Conservation (phyloP, 2,888 invertebrate species). For the Hydrotaea diabolus region DNA sequence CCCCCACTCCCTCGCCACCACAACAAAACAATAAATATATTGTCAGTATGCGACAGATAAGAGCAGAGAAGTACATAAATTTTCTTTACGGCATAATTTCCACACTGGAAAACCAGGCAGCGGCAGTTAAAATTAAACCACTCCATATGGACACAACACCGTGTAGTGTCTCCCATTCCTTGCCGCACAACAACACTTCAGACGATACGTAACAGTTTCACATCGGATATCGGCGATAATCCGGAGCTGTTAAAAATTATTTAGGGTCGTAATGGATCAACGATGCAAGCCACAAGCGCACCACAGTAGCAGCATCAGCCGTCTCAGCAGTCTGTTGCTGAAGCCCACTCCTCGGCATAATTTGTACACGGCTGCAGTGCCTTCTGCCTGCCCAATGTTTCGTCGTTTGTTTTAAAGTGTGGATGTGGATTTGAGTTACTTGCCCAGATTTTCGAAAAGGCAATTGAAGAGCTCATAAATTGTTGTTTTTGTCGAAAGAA, state of each 20-base stretch:
- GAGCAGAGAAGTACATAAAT: conserved; percentile 42
- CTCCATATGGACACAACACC: conserved; percentile 74
- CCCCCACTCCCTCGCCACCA: not conserved
- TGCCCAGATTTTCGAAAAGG: conserved; percentile 34
- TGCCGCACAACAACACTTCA: not conserved
- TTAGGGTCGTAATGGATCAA: conserved; percentile 75
- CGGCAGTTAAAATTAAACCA: conserved; percentile 54
- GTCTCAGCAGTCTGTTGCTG: not conserved
- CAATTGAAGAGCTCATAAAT: conserved; percentile 55
- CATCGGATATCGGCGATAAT: conserved; percentile 71
- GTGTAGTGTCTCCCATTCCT: too few relatives aligned
- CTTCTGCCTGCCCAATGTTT: too few relatives aligned
- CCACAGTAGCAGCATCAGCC: conserved; percentile 1
- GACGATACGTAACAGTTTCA: conserved; percentile 3
- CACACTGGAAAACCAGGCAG: conserved; percentile 15
- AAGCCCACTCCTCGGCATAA: not conserved
- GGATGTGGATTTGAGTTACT: conserved; percentile 17
- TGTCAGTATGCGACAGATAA: not conserved
- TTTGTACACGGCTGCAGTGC: not conserved
- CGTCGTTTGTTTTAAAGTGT: not conserved
- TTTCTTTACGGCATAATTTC: conserved; percentile 1
- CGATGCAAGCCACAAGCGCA: conserved; percentile 42
- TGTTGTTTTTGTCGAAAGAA: conserved; percentile 22
- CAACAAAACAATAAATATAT: conserved; percentile 43
- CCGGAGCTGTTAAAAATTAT: conserved; percentile 74